Evolutionary conservation across 2,888 invertebrate species (phyloP), one percentile per base, ranked within the genome.

Genomic region (Tenthredo notha): DNA sequence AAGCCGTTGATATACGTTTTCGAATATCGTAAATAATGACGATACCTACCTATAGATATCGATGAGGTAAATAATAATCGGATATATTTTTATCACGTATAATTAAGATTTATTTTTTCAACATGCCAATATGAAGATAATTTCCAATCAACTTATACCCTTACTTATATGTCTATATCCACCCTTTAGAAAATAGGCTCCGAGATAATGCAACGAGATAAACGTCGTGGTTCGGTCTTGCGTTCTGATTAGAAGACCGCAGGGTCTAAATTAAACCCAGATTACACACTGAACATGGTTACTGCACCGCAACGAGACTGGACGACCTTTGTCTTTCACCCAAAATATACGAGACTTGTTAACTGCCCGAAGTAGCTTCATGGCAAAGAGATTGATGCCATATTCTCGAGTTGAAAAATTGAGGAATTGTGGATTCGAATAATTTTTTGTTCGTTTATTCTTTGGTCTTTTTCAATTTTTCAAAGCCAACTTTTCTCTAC

Each of bases 1-100:
- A 83, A 83, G 83, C 83, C 67, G 40, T 40, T 67, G 70, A 83
- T 83, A 83, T 50, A 83, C 70, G 65, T 67, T 67, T 67, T 25
- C 83, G 47, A 70, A 67, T 83, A 83, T 70, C 67, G 50, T 83
- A 65, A 83, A 80, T 80, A 80, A 83, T 61, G 80, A 61, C 33
- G 25, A 47, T 21, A 40, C 15, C 5, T 83, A 50, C 2, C 0
- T 72, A 33, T 72, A 72, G 0, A n/a, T 65, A 80, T 80, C 80
- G 80, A 80, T 10, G 61, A 37, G 65, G 80, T 65, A 80, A 80
- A 80, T 80, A 65, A 80, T 80, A 61, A 80, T 37, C 65, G 43
- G 37, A 10, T 2, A 80, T 61, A 61, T 43, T 80, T 80, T 80
- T 50, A 21, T 25, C 61, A 18, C 12, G 21, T 80, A 18, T 67